Percentiles rank a stretch among this genome's conserved stretches.
phyloP scores from a whole-genome alignment of 2,113 vertebrate species.

The Silurus meridionalis region DNA sequence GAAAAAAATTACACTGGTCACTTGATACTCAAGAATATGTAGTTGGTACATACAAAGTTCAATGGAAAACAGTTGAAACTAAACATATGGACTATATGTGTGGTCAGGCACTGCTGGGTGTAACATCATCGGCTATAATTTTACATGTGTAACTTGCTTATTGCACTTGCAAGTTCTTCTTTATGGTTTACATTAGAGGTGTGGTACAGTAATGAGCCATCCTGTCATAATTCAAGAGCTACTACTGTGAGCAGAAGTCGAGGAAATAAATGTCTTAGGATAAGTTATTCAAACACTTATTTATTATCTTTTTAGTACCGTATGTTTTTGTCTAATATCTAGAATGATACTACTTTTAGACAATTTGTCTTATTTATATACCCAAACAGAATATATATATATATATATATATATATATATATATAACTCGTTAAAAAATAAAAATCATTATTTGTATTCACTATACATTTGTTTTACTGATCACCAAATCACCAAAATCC shows the following conservation, averaged over 20 bases:
- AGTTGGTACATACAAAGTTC: not conserved
- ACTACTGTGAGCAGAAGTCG: not conserved
- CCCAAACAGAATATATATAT: too few species aligned
- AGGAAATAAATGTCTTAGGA: not conserved
- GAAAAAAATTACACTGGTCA: not conserved
- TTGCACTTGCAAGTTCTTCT: not conserved
- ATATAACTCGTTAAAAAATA: too few species aligned
- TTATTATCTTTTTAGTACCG: not conserved
- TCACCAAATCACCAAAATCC: too few species aligned
- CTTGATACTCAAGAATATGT: not conserved
- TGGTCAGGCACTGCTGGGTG: not conserved
- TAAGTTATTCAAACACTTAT: not conserved
- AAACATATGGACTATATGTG: not conserved
- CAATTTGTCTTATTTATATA: not conserved
- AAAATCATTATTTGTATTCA: too few species aligned
- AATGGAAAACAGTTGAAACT: not conserved
- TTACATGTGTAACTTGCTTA: not conserved
- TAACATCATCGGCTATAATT: not conserved
- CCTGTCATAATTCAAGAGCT: not conserved
- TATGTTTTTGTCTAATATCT: not conserved
- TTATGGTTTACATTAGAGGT: slow-evolving; percentile 21
- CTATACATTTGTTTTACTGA: too few species aligned
- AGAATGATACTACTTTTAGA: not conserved
- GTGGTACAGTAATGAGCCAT: not conserved
- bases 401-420: too few species aligned